These are phyloP conservation scores for Leptodactylus fuscus DNA, from an alignment of 2,113 vertebrate species.

Conservation along the genomic window DNA sequence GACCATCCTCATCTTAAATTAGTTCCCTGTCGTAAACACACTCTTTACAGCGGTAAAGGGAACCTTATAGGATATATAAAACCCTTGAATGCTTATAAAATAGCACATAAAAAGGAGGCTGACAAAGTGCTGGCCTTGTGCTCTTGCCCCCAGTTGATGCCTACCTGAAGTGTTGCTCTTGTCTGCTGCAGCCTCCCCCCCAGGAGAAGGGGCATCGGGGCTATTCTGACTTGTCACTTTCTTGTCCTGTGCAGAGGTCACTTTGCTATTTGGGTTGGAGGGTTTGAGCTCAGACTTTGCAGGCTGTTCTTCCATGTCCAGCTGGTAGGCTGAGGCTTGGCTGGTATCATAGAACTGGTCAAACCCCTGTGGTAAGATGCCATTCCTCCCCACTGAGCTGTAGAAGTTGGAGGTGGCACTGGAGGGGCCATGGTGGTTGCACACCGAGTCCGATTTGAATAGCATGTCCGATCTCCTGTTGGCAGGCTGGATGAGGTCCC, in stretches of 20 bases:
- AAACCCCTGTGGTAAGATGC: constrained; percentile 95
- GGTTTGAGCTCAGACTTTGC: constrained; percentile 83
- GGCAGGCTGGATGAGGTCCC: constrained; percentile 81
- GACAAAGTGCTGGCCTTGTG: constrained; percentile 79
- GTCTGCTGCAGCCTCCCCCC: constrained; percentile 85
- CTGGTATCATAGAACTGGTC: constrained; percentile 93
- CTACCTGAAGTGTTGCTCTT: constrained; percentile 90
- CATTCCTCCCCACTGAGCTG: constrained; percentile 89
- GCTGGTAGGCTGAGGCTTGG: constrained; percentile 69
- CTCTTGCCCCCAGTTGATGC: constrained; percentile 73
- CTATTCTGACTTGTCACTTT: constrained; percentile 77
- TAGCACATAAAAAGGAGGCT: constrained; percentile 86
- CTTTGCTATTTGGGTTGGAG: constrained; percentile 73
- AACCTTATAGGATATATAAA: constrained; percentile 98
- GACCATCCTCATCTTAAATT: constrained; percentile 71
- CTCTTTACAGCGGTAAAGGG: constrained; percentile 93
- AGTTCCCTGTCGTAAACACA: constrained; percentile 94
- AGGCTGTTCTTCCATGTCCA: constrained; percentile 70
- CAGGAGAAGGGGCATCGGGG: constrained; percentile 77
- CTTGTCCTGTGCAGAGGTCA: constrained; percentile 80
- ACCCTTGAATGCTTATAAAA: constrained; percentile 98
- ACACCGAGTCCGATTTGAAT: constrained; percentile 90
- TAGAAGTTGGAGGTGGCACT: constrained; percentile 84
- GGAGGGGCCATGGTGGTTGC: constrained; percentile 79
- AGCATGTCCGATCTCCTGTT: constrained; percentile 89